Evolutionary conservation across 2,888 invertebrate species (phyloP).

Genomic region (Rhingia rostrata): DNA sequence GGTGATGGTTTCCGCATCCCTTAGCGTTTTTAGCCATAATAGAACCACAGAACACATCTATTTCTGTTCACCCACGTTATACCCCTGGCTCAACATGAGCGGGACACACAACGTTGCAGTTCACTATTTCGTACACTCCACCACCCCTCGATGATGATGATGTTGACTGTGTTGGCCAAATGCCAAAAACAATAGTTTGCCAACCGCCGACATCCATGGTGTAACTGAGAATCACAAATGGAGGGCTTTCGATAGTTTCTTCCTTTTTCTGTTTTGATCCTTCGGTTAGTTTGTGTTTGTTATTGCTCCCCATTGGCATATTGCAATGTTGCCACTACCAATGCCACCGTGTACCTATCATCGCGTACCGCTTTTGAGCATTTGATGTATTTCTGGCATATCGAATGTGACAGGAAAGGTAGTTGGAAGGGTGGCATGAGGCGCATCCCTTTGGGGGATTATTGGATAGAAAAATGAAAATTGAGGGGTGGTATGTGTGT

Average conservation of each 20-base stretch:
- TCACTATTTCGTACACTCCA: slow-evolving; percentile 6
- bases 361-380: slow-evolving; percentile 13
- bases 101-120: not conserved
- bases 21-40: slow-evolving; percentile 8
- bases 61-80: slow-evolving; percentile 1
- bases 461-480: not conserved
- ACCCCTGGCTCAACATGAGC: slow-evolving; percentile 6
- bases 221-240: slow-evolving; percentile 13
- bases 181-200: slow-evolving; percentile 54
- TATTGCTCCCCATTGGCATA: slow-evolving; percentile 44
- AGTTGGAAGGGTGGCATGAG: not conserved
- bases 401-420: slow-evolving; percentile 30
- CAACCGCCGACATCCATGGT: slow-evolving; percentile 34
- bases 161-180: slow-evolving; percentile 35
- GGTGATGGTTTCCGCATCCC: not conserved
- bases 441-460: not conserved
- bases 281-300: slow-evolving; percentile 10
- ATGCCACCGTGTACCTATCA: slow-evolving; percentile 8
- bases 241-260: not conserved
- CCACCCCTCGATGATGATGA: not conserved
- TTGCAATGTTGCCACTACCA: slow-evolving; percentile 1
- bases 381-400: slow-evolving; percentile 48
- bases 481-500: too few relatives aligned
- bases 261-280: not conserved
- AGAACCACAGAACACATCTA: slow-evolving; percentile 15